Base-by-base conservation (phyloP, 2,888 invertebrate genomes). In the Pimpla rufipes region DNA sequence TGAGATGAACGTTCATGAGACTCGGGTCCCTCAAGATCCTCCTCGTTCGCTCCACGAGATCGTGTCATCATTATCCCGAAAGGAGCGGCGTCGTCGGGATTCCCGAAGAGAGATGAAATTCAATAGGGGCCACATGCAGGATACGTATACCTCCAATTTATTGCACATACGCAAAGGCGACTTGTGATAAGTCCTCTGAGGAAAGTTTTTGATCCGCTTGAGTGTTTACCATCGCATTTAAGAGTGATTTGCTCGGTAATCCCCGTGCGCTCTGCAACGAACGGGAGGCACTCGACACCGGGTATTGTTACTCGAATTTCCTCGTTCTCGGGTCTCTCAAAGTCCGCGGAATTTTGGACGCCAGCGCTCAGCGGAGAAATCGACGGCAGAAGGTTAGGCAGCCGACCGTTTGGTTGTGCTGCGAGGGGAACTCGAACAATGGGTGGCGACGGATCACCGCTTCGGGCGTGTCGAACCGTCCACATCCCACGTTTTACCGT, bases 1-100 rank as follows among this genome's bases (percentile, higher is more conserved):
- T 59, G 70, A 74, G 52, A 70, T 42, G 75, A 83, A 55, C 66
- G 75, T 74, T 79, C 79, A 67, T 29, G 76, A 76, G 55, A 40
- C 45, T 66, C 35, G 13, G 29, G 62, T 62, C 47, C 47, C 59
- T 18, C 45, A 35, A 29, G 73, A 62, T 29, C 37, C 29, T 50
- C 50, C 23, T 16, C 35, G 47, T 57, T 57, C 16, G 45, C 29
- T 67, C 11, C 16, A 45, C 42, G 23, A 50, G 42, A 67, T 67
- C 57, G 67, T 74, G 35, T 68, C 52, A 74, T 74, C 62, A 74
- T 74, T 74, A 73, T 50, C 8, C 62, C 21, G 13, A 62, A 66
- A 68, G 42, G 40, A 52, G 11, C 18, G 50, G 47, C 11, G 29
- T 70, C 37, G 52, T 52, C 21, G 35, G 16, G 18, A 45, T 74